Conservation (phyloP, 2,113 vertebrate species). For the Syngnathus typhle region DNA sequence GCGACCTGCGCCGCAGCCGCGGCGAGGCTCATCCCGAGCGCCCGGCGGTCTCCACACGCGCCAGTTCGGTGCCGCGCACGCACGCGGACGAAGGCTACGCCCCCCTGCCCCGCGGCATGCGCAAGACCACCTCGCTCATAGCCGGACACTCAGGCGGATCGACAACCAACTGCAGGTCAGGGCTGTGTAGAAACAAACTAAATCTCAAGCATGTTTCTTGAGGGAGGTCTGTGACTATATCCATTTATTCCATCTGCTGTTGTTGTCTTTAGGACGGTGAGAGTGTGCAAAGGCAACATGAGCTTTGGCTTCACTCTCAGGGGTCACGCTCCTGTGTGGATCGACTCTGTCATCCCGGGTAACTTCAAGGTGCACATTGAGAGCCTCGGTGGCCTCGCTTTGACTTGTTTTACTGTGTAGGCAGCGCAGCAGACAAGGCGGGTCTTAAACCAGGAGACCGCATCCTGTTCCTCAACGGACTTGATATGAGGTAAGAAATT, state of each 20-base stretch:
- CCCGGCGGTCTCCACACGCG: conserved; percentile 87
- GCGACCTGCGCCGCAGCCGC: conserved; percentile 84
- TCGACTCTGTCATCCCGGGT: conserved; percentile 94
- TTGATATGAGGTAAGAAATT: conserved; percentile 87
- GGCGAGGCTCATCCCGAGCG: conserved; percentile 90
- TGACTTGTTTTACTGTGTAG: conserved; percentile 54
- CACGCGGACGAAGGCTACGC: conserved; percentile 74
- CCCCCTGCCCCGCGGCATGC: conserved; percentile 71
- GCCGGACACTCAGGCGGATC: conserved; percentile 71
- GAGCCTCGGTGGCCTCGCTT: background rate
- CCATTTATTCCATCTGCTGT: background rate
- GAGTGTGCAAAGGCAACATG: conserved; percentile 93
- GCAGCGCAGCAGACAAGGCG: conserved; percentile 91
- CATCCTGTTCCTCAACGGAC: conserved; percentile 92
- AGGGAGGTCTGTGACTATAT: too few relatives aligned
- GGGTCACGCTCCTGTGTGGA: conserved; percentile 94
- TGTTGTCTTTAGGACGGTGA: conserved; percentile 77
- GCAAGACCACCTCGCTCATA: conserved; percentile 81
- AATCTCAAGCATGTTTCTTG: too few relatives aligned
- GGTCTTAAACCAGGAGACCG: conserved; percentile 89
- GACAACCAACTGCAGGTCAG: conserved; percentile 80
- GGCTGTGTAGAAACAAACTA: background rate
- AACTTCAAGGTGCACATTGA: conserved; percentile 29
- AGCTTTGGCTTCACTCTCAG: conserved; percentile 95
- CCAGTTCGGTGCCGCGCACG: conserved; percentile 85